A percentile compares a stretch with the other conserved stretches of the same genome.
Evolutionary conservation across 2,113 vertebrate species (phyloP).

Genomic region (Muscicapa adusta): DNA sequence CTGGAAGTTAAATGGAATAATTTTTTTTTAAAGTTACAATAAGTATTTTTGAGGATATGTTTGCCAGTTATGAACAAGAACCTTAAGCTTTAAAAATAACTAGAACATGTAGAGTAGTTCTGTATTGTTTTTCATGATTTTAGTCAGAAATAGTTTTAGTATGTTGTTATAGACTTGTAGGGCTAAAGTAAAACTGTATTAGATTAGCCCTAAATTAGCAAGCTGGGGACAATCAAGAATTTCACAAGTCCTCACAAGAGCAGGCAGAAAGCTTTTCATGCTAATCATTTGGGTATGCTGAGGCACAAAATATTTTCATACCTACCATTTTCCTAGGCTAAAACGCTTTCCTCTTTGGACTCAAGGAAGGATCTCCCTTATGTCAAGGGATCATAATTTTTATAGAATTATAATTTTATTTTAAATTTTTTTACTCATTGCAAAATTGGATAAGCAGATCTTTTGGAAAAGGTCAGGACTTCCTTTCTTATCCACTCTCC

Average conservation of each 20-base stretch:
- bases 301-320: neutral
- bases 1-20: neutral
- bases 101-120: neutral
- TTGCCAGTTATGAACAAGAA: neutral
- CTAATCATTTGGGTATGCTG: neutral
- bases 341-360: neutral
- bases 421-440: neutral
- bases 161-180: neutral
- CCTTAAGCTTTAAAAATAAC: neutral
- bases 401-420: neutral
- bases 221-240: neutral
- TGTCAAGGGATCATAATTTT: neutral
- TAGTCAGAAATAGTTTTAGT: neutral
- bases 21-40: neutral
- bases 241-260: neutral
- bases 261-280: neutral
- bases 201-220: neutral
- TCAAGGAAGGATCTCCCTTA: neutral
- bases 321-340: neutral
- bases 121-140: neutral
- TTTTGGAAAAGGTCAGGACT: neutral
- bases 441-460: neutral
- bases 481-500: neutral
- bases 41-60: neutral
- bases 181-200: neutral